Base-by-base conservation (phyloP, 2,888 invertebrate genomes). In the Cheilosia urbana region DNA sequence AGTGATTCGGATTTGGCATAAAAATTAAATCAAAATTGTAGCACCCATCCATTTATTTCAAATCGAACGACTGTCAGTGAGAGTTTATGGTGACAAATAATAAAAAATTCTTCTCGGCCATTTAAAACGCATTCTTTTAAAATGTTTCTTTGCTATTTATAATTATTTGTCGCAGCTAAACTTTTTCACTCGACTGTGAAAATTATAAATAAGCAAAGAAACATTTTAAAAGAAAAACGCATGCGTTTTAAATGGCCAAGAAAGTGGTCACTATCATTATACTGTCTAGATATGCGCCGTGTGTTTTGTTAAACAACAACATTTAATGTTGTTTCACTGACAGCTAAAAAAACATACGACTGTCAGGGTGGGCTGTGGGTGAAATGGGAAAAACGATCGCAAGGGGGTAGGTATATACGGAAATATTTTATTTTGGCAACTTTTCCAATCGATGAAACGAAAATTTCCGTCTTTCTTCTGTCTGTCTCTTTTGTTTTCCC, bases 171-270 rank as follows among this genome's bases (percentile, higher is more conserved):
- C n/a, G 27, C 27, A 27, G 7, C 6, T 27, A 6, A 1, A 13
- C 5, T 45, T 37, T 58, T 51, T 2, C 19, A 6, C 24, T 42
- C 58, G 7, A 19, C 11, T 58, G 40, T 76, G 40, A 66, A 17
- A 21, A 24, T 65, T 57, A 45, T 47, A 71, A 69, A 53, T 45
- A 69, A 42, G 13, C 9, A 40, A 30, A 13, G 4, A 34, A 55
- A 37, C 2, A 71, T 21, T 30, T 24, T 17, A 30, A 6, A 21
- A 24, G 2, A n/a, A 42, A 51, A 63, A 71, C 79, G 80, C 84
- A 84, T 84, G 84, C 80, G 84, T 76, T 76, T 24, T 47, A 42
- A 45, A 57, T 53, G 37, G 80, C 84, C 84, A 84, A 80, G 13
- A 24, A 24, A 42, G 2, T 65, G 19, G 24, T 45, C 24, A 24